Conservation (phyloP, 2,888 invertebrate species). For the Plemyria rubiginata region DNA sequence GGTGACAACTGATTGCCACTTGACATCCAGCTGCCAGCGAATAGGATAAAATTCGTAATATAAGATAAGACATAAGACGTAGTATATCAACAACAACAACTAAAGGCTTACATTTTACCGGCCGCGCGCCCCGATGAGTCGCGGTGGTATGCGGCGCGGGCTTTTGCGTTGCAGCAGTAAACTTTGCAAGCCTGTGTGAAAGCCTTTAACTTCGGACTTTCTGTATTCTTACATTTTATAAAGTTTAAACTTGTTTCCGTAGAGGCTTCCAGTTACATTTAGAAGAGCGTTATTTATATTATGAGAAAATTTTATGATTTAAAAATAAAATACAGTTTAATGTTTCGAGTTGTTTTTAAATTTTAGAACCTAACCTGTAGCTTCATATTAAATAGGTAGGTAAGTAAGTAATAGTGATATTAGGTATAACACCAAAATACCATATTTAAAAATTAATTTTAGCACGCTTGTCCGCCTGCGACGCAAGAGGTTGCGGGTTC, state of each 20-base stretch:
- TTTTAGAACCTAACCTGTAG: neutral
- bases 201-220: conserved; percentile 31
- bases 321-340: conserved; percentile 75
- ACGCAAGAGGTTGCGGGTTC: no score
- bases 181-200: conserved; percentile 12
- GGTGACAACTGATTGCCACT: conserved; percentile 77
- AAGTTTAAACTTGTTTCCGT: conserved; percentile 66
- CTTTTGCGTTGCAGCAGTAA: conserved; percentile 13
- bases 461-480: no score
- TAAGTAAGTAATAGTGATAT: no score
- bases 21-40: conserved; percentile 54
- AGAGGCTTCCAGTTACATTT: conserved; percentile 82
- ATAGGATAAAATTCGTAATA: conserved; percentile 45
- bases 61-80: conserved; percentile 39
- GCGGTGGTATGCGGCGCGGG: neutral
- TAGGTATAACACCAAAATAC: no score
- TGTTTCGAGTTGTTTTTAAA: conserved; percentile 50
- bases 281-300: conserved; percentile 81
- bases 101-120: conserved; percentile 19
- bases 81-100: no score
- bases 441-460: no score
- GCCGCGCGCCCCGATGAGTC: no score
- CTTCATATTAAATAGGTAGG: no score
- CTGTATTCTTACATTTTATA: conserved; percentile 45
- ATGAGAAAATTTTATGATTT: conserved; percentile 75